Base-by-base conservation (phyloP, 2,888 invertebrate species). In the Drosophila siamana region DNA sequence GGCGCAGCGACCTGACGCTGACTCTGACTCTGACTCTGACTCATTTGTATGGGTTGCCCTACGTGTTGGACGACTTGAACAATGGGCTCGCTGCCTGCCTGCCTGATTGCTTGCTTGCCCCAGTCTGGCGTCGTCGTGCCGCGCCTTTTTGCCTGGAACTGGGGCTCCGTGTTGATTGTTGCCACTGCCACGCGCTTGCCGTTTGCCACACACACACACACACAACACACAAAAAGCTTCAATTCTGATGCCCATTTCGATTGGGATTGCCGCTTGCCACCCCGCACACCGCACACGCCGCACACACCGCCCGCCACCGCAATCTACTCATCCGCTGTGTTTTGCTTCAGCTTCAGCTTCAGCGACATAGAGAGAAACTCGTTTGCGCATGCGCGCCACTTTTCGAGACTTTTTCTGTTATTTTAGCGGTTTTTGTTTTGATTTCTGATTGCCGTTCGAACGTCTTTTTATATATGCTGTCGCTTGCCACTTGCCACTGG, bases 341-440 rank as follows among this genome's bases (percentile, higher is more conserved):
- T 11, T 40, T 36, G 15, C 30, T 19, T 30, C 19, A 19, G 30
- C 30, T 30, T 30, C 30, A 33, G 33, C 33, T 33, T 30, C 30
- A 11, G 9, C 11, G 33, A 11, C 33, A 33, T n/a, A 22, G 6
- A 26, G 41, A 41, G 46, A 80, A 83, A 83, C 83, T 69, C 61
- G 83, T 83, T 80, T 84, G 88, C 86, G 83, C 84, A 83, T 86
- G 84, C 81, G 83, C 84, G 73, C 81, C 80, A 73, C 78, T 78
- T 67, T 77, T 80, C 63, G 71, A 59, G 66, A 68, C 78, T 87
- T 86, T 82, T 83, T 83, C 69, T 83, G 82, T 83, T 86, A 80
- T 86, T 86, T 86, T 81, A 84, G 83, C 83, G 87, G 83, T 87
- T 84, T 87, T 87, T 84, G 87, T 84, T 84, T 84, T 84, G 87